phyloP scores from a whole-genome alignment of 2,113 vertebrate species.

The Rissa tridactyla region DNA sequence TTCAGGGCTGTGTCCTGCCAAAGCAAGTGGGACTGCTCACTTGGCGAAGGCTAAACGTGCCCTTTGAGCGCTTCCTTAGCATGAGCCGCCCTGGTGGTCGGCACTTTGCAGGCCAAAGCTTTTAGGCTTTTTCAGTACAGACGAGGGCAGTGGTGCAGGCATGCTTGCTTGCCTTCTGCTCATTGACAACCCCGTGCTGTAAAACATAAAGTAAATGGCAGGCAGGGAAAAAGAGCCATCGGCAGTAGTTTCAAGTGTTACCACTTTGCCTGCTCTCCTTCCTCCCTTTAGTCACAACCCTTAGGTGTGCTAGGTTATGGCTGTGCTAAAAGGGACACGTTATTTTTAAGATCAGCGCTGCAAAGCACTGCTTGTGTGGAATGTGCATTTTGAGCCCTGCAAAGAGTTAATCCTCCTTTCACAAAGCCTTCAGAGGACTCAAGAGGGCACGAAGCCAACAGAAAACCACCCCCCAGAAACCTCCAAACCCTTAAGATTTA shows the following conservation, averaged over 20 bases:
- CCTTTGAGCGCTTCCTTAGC: not conserved
- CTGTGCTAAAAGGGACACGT: rapidly evolving
- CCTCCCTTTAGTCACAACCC: not conserved
- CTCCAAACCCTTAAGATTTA: not conserved
- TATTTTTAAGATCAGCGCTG: not conserved
- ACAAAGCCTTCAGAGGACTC: not conserved
- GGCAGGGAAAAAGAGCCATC: rapidly evolving
- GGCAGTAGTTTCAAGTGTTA: rapidly evolving
- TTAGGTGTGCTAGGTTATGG: too few relatives aligned
- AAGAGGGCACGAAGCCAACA: not conserved
- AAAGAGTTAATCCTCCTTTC: not conserved
- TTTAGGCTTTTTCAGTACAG: not conserved
- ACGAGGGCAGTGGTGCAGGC: not conserved
- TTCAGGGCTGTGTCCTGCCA: not conserved
- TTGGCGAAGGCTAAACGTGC: not conserved
- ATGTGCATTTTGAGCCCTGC: not conserved
- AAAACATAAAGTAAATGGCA: not conserved
- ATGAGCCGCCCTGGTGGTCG: rapidly evolving
- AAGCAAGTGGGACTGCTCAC: not conserved
- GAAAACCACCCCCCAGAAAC: not conserved
- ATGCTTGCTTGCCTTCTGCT: not conserved
- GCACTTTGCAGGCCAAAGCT: not conserved
- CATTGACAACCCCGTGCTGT: rapidly evolving
- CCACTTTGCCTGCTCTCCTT: not conserved
- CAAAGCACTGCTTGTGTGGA: not conserved